phyloP scores from a whole-genome alignment of 2,797 vertebrate genomes.

The Okamejei kenojei region DNA sequence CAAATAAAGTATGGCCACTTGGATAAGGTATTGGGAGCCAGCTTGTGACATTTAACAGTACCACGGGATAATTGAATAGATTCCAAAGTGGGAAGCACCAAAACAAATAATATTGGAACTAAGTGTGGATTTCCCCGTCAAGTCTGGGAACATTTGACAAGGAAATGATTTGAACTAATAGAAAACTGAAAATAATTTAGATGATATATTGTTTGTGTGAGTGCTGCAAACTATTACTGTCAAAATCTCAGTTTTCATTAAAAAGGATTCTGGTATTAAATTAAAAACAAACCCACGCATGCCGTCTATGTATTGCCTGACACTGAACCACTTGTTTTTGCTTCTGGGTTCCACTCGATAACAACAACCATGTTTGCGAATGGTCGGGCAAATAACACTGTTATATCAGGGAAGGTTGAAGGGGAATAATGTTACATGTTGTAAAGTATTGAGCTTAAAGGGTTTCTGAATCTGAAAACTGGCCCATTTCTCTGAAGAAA shows the following conservation, averaged over 20 bases:
- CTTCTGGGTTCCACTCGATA: not conserved
- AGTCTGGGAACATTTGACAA: not conserved
- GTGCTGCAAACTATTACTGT: not conserved
- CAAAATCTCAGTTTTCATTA: not conserved
- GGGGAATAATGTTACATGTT: not conserved
- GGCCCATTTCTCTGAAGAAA: not conserved
- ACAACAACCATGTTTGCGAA: not conserved
- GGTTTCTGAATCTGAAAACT: not conserved
- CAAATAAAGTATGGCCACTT: not conserved
- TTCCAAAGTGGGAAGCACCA: not conserved
- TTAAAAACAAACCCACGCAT: not conserved
- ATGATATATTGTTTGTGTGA: not conserved
- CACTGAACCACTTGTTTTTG: not conserved
- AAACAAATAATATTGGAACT: not conserved
- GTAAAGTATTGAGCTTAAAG: not conserved
- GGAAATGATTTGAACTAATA: not conserved
- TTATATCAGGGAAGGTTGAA: not conserved
- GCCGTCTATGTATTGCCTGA: not conserved
- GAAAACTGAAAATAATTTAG: not conserved
- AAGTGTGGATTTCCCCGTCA: not conserved
- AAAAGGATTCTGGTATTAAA: not conserved
- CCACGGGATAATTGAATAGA: not conserved
- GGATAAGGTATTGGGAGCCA: not conserved
- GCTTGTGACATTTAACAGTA: not conserved
- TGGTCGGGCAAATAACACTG: not conserved